Evolutionary conservation across 2,888 invertebrate species (phyloP), one percentile per base, ranked within the genome.

Genomic region (Macrophya annulata): DNA sequence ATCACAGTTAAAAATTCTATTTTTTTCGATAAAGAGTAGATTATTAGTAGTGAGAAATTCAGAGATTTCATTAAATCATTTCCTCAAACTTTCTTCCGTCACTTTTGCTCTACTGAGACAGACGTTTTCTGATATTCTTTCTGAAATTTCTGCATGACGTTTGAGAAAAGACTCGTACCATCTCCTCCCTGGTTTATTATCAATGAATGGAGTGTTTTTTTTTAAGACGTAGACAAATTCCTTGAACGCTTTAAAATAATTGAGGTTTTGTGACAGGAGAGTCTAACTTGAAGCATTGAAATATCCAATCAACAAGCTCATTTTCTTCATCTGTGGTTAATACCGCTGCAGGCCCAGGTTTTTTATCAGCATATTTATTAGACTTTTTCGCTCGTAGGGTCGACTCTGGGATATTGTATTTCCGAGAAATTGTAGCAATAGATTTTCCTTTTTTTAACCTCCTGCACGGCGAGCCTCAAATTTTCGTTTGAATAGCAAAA

Each of bases 261-360:
- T 51, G 51, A 51, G 15, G 17, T 51, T 51, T 51, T 51, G 51
- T 51, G 4, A 51, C 51, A 15, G 51, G 51, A 51, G 17, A 51
- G 15, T 17, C 51, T 17, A 51, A 51, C 48, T 15, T 48, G 48
- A 15, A 91, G 91, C 91, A 59, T 90, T 85, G 85, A 8, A 86
- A 68, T 37, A 90, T 86, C 90, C 90, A 90, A 77, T 87, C 86
- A 21, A 88, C 89, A 59, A 90, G 85, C 84, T 76, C 91, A 9
- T 84, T 65, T 84, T 90, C 88, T 83, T 88, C 88, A 85, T 86
- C 85, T 55, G 45, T 84, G 37, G 85, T 83, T 17, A 88, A 85
- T 59, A 85, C 62, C n/a, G 89, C 88, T 45, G 81, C 48, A 71
- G 88, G 89, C 48, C 89, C 90, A 86, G 88, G 87, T 43, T 84